phyloP scores from a whole-genome alignment of 2,888 invertebrate species.

The Drosophila sordidula region DNA sequence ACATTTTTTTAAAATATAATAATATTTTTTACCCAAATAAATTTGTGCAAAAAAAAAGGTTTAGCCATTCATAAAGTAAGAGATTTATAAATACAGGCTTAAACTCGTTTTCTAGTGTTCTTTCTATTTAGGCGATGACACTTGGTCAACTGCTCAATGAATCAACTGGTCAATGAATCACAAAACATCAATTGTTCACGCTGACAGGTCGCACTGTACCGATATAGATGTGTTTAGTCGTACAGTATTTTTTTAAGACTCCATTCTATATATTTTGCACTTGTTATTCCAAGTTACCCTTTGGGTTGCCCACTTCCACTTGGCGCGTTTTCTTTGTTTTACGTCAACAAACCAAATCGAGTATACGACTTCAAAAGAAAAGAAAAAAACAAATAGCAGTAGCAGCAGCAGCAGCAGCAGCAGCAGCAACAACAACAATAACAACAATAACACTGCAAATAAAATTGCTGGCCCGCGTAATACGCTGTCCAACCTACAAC shows the following conservation, averaged over 20 bases:
- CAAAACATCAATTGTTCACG: slow-evolving; percentile 17
- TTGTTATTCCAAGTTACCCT: slow-evolving; percentile 32
- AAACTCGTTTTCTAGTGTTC: not conserved
- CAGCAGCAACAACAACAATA: not conserved
- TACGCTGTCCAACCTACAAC: slow-evolving; percentile 65
- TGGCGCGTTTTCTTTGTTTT: slow-evolving; percentile 59
- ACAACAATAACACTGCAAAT: slow-evolving; percentile 17
- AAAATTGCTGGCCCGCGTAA: slow-evolving; percentile 57
- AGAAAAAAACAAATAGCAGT: not conserved
- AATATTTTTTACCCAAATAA: not conserved
- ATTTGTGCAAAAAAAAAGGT: not conserved
- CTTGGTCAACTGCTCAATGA: slow-evolving; percentile 30
- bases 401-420: not conserved
- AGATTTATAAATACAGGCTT: not conserved
- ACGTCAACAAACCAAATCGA: slow-evolving; percentile 73
- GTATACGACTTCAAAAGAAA: slow-evolving; percentile 41
- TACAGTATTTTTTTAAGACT: not conserved
- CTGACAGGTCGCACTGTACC: slow-evolving; percentile 37
- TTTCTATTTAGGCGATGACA: not conserved
- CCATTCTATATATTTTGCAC: slow-evolving; percentile 27
- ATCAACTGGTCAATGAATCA: slow-evolving; percentile 43
- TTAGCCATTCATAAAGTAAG: not conserved
- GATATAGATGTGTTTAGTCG: not conserved
- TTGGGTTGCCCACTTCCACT: slow-evolving; percentile 19
- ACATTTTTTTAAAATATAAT: not conserved